phyloP scores from a whole-genome alignment of 2,888 invertebrate genomes.

The Meteorus cinctellus region DNA sequence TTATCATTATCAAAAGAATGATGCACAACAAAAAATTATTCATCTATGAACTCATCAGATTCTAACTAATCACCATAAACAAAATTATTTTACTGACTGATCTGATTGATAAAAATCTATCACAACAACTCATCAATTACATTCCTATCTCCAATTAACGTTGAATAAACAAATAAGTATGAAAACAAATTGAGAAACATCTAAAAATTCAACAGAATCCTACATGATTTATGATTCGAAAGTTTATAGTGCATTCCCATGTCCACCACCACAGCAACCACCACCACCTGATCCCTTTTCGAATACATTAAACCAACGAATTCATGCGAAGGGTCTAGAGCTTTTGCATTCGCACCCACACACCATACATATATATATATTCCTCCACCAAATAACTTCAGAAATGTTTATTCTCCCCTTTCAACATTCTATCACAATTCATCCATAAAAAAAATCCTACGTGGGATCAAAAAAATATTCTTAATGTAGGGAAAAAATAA shows the following conservation, averaged over 20 bases:
- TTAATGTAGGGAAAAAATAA: too few species aligned
- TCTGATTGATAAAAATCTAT: too few species aligned
- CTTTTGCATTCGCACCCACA: not conserved
- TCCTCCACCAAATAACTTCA: not conserved
- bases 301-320: not conserved
- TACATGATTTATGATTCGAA: not conserved
- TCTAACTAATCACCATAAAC: too few species aligned
- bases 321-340: not conserved
- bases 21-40: too few species aligned
- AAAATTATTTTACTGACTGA: too few species aligned
- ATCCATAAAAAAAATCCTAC: not conserved
- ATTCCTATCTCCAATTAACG: too few species aligned
- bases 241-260: conserved; percentile 7
- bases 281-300: not conserved
- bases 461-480: not conserved
- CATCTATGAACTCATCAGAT: too few species aligned
- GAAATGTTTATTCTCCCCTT: not conserved
- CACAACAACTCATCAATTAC: too few species aligned
- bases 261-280: not conserved
- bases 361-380: not conserved
- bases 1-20: too few species aligned
- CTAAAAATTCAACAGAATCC: not conserved
- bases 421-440: not conserved
- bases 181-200: too few species aligned
- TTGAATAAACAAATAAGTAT: too few species aligned